phyloP scores from a whole-genome alignment of 2,797 vertebrate genomes.

The Lepilemur ruficaudatus region DNA sequence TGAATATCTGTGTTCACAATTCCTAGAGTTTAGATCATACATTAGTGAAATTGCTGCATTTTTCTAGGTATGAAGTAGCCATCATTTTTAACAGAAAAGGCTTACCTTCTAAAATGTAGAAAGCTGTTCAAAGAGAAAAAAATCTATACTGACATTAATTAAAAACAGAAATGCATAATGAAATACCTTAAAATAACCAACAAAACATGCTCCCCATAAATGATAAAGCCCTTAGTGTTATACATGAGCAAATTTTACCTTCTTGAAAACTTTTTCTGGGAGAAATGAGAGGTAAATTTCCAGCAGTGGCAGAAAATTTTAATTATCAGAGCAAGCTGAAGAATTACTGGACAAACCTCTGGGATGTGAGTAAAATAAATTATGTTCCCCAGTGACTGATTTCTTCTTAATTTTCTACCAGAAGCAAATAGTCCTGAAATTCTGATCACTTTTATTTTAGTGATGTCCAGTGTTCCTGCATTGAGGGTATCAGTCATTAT shows the following conservation, averaged over 20 bases:
- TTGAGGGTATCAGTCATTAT: background rate
- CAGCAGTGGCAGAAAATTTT: constrained; percentile 19
- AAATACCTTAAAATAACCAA: constrained; percentile 36
- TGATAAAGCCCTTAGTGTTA: background rate
- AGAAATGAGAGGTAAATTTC: constrained; percentile 51
- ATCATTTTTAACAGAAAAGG: background rate
- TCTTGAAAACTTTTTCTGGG: background rate
- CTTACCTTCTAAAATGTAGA: background rate
- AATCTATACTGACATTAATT: constrained; percentile 26
- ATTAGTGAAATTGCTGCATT: background rate
- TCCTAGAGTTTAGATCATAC: background rate
- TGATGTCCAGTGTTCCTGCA: background rate
- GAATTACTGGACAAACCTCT: constrained; percentile 33
- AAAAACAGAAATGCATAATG: background rate
- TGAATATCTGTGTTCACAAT: background rate
- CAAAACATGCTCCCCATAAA: background rate
- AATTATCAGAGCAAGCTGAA: constrained; percentile 33
- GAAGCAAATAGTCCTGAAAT: constrained; percentile 37
- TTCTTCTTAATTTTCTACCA: constrained; percentile 53
- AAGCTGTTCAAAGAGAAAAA: background rate
- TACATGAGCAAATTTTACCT: constrained; percentile 54
- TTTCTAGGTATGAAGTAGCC: background rate
- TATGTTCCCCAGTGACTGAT: background rate
- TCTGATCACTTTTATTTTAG: constrained; percentile 51
- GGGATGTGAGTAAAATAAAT: constrained; percentile 62